Percentiles rank a stretch among this genome's conserved stretches.
phyloP scores from a whole-genome alignment of 35 echinoderm and acorn worm species.

The Strongylocentrotus purpuratus region DNA sequence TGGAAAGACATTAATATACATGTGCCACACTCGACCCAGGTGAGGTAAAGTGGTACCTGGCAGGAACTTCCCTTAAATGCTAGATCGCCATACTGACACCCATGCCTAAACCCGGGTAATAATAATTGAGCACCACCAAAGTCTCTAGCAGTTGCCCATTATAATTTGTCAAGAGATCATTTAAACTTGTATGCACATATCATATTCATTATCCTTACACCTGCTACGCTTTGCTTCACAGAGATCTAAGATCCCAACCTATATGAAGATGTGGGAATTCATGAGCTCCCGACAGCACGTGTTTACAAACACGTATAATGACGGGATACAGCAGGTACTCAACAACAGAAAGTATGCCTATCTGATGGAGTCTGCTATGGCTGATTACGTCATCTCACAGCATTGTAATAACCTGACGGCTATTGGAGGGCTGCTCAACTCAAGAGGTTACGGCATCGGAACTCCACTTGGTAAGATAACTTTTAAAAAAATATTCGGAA shows the following conservation, averaged over 20 bases:
- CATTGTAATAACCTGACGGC: conserved; percentile 91
- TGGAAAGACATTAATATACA: too few relatives aligned
- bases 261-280: conserved; percentile 90
- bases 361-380: conserved; percentile 89
- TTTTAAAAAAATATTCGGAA: not conserved
- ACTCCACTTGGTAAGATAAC: conserved; percentile 79
- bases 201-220: too few relatives aligned
- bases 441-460: conserved; percentile 91
- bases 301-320: conserved; percentile 69
- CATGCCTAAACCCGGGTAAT: too few relatives aligned
- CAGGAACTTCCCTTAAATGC: too few relatives aligned
- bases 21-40: too few relatives aligned
- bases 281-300: conserved; percentile 78
- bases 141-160: too few relatives aligned
- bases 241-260: conserved; percentile 90
- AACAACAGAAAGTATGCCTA: conserved; percentile 86
- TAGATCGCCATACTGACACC: too few relatives aligned
- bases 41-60: too few relatives aligned
- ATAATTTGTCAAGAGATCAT: too few relatives aligned
- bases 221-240: conserved; percentile 14
- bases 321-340: conserved; percentile 78
- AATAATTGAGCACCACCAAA: too few relatives aligned
- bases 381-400: conserved; percentile 79
- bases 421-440: conserved; percentile 94
- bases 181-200: too few relatives aligned